Conservation (phyloP, 2,888 invertebrate genomes). For the Nymphalis c-album region DNA sequence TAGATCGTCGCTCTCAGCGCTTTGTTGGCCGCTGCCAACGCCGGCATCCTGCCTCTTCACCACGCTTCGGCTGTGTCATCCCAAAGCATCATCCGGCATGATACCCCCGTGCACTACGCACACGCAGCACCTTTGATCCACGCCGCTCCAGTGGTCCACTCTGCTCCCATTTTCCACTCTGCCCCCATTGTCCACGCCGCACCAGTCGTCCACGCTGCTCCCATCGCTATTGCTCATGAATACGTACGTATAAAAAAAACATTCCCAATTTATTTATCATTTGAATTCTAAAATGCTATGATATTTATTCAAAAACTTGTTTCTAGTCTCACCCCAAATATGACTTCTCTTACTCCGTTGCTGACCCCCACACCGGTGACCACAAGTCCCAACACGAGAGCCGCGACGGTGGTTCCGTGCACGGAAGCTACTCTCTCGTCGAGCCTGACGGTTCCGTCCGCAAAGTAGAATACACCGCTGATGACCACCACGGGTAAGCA, state of each 20-base stretch:
- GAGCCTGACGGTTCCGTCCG: constrained; percentile 84
- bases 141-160: constrained; percentile 58
- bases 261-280: not conserved
- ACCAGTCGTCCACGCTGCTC: constrained; percentile 53
- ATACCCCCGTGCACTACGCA: constrained; percentile 66
- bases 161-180: constrained; percentile 60
- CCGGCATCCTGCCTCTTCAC: constrained; percentile 76
- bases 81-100: constrained; percentile 76
- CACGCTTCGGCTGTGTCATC: constrained; percentile 74
- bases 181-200: constrained; percentile 62
- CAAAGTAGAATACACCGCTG: constrained; percentile 84
- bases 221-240: constrained; percentile 57
- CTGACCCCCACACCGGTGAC: constrained; percentile 83
- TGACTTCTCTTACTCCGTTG: constrained; percentile 82
- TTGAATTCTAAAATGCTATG: not conserved
- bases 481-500: constrained; percentile 81
- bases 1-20: constrained; percentile 74
- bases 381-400: constrained; percentile 83
- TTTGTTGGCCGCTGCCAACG: constrained; percentile 78
- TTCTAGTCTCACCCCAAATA: constrained; percentile 82
- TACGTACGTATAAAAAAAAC: constrained; percentile 55
- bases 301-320: not conserved
- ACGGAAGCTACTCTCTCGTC: constrained; percentile 84
- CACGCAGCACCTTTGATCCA: constrained; percentile 50
- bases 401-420: constrained; percentile 84